phyloP scores from a whole-genome alignment of 2,113 vertebrate species.

The Elephantulus edwardii region DNA sequence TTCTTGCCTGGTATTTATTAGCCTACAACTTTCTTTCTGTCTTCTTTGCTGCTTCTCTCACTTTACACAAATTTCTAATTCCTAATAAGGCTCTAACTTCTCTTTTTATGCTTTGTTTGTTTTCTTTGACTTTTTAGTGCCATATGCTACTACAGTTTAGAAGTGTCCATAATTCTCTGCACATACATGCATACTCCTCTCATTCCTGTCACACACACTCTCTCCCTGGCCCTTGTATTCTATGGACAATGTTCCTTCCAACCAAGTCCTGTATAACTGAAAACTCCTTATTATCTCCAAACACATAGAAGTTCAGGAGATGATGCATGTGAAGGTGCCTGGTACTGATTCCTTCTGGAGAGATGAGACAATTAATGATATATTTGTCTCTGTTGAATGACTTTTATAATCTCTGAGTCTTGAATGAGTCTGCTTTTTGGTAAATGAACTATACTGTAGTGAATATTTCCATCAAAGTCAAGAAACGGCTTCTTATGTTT shows the following conservation, averaged over 20 bases:
- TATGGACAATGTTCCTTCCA: fast-evolving
- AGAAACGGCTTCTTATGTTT: background rate
- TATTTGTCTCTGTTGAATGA: background rate
- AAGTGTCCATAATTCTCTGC: background rate
- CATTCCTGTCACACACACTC: background rate
- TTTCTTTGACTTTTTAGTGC: constrained; percentile 19
- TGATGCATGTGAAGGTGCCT: background rate
- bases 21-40: constrained; percentile 65
- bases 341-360: fast-evolving
- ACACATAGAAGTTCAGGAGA: background rate
- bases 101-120: no score
- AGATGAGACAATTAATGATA: fast-evolving
- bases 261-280: fast-evolving
- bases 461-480: background rate
- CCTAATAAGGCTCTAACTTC: constrained; percentile 58
- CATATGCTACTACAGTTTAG: background rate
- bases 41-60: constrained; percentile 71
- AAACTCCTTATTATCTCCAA: fast-evolving
- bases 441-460: background rate
- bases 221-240: fast-evolving
- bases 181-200: no score
- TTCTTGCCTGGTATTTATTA: constrained; percentile 73
- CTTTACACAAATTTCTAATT: constrained; percentile 66
- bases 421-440: background rate
- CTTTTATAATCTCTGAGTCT: background rate